Evolutionary conservation across 2,113 vertebrate species (phyloP).

Genomic region (Apodemus speciosus): DNA sequence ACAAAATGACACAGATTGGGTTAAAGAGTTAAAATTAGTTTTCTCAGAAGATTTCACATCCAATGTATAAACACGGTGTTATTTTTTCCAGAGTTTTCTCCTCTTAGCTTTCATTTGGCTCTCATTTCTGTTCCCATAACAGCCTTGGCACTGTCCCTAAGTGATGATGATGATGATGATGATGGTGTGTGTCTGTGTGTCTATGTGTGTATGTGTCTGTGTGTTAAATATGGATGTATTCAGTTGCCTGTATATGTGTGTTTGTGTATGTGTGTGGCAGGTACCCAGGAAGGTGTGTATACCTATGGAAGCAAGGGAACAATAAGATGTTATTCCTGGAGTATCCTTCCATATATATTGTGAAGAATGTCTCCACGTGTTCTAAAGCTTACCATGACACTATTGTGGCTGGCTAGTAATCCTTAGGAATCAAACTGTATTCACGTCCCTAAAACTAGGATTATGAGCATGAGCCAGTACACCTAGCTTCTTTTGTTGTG

Average conservation of each 20-base stretch:
- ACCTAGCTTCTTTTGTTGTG: background rate
- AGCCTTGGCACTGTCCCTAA: background rate
- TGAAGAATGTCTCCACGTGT: no score
- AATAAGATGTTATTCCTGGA: background rate
- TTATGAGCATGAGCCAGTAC: background rate
- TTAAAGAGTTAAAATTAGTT: background rate
- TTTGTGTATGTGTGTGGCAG: background rate
- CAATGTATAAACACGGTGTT: accelerated
- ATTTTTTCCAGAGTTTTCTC: background rate
- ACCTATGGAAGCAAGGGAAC: background rate
- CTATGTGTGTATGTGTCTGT: background rate
- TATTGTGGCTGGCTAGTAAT: no score
- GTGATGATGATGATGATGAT: no score
- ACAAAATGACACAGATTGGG: background rate
- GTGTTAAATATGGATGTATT: background rate
- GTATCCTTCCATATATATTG: background rate
- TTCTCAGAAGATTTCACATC: background rate
- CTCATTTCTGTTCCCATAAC: background rate
- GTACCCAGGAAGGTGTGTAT: background rate
- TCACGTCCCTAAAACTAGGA: no score
- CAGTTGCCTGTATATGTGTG: background rate
- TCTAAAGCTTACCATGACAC: no score
- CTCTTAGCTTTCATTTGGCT: background rate
- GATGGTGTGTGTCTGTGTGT: background rate
- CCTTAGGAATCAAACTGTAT: background rate